Evolutionary conservation across 2,888 invertebrate species (phyloP).

Genomic region (Horisme vitalbata): DNA sequence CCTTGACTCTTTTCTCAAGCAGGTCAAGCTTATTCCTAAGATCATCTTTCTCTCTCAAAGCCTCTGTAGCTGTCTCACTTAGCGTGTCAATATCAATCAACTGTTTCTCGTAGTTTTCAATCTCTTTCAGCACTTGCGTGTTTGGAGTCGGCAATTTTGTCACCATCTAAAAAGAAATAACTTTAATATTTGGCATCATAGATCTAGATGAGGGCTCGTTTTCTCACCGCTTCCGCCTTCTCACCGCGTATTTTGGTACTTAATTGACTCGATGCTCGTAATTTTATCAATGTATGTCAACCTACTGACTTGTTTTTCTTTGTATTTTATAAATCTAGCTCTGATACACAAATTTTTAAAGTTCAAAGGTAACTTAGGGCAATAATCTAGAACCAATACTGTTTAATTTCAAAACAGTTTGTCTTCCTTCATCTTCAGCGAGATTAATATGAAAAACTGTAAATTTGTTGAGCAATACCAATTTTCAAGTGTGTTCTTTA

Average conservation of each 20-base stretch:
- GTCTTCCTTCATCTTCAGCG: no score
- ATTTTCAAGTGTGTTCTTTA: no score
- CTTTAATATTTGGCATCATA: no score
- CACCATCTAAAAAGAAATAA: slow-evolving; percentile 78
- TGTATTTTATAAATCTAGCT: no score
- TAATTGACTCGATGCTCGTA: no score
- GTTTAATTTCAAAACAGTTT: background rate
- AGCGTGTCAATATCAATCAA: slow-evolving; percentile 91
- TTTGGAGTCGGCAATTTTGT: slow-evolving; percentile 84
- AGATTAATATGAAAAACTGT: no score
- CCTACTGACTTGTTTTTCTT: no score
- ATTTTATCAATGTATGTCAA: no score
- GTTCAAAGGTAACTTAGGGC: background rate
- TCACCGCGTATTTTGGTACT: no score
- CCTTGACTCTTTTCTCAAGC: slow-evolving; percentile 88
- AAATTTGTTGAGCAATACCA: no score
- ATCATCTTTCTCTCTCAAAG: slow-evolving; percentile 85
- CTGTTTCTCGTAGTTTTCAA: slow-evolving; percentile 89
- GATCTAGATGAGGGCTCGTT: no score
- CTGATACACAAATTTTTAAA: background rate
- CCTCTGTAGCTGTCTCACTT: slow-evolving; percentile 86
- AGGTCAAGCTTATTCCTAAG: slow-evolving; percentile 86
- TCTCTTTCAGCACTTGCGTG: slow-evolving; percentile 85
- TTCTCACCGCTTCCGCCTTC: no score
- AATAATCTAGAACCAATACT: background rate